Conservation (phyloP, 1,140 invertebrate species). For the Brachionus angularis region DNA sequence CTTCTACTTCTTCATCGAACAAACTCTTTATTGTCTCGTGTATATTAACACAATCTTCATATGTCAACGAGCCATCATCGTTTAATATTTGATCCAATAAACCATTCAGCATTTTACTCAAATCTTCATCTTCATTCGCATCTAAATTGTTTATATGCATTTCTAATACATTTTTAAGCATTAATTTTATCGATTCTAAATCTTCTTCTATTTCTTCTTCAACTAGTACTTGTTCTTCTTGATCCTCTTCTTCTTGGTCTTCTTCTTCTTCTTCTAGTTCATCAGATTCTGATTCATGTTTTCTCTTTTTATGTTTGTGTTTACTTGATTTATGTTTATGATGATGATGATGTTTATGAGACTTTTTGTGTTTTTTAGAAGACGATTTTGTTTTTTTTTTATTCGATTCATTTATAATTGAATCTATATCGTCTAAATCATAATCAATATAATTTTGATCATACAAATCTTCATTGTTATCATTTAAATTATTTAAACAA, state of each 20-base stretch:
- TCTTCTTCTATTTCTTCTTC: too few species aligned
- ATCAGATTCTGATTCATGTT: too few species aligned
- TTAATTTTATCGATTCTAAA: slow-evolving; percentile 1
- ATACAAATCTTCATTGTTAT: background rate
- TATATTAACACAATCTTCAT: slow-evolving; percentile 36
- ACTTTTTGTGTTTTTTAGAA: slow-evolving; percentile 34
- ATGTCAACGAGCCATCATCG: slow-evolving; percentile 35
- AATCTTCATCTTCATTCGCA: background rate
- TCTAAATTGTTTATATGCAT: background rate
- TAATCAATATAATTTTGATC: background rate
- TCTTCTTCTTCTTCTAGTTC: background rate
- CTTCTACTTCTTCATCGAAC: slow-evolving; percentile 11
- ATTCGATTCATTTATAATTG: slow-evolving; percentile 30
- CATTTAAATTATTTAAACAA: background rate
- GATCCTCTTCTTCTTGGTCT: too few species aligned
- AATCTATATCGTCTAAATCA: slow-evolving; percentile 28
- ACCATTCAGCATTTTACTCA: background rate
- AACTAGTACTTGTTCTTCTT: too few species aligned
- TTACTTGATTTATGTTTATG: too few species aligned
- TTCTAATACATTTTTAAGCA: slow-evolving; percentile 16
- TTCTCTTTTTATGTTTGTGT: too few species aligned
- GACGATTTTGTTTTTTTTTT: background rate
- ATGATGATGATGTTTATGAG: background rate
- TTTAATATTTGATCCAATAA: slow-evolving; percentile 2
- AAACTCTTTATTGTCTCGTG: slow-evolving; percentile 19